phyloP scores from a whole-genome alignment of 2,113 vertebrate genomes.

The Argyrosomus japonicus region DNA sequence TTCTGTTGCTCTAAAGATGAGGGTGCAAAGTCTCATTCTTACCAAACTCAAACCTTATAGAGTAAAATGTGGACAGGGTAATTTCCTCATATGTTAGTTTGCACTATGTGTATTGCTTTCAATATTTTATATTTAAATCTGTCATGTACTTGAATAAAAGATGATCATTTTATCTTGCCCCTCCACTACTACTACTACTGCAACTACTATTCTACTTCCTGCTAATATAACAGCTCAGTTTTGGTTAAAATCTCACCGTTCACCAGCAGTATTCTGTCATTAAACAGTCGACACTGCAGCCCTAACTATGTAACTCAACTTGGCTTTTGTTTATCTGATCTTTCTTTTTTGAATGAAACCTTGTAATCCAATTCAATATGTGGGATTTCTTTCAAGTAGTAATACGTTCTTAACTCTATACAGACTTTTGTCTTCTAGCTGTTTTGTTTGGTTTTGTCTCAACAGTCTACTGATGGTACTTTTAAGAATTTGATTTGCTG shows the following conservation, averaged over 20 bases:
- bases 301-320: constrained; percentile 21
- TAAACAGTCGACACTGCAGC: constrained; percentile 10
- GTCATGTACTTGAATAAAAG: constrained; percentile 57
- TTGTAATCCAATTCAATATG: constrained; percentile 18
- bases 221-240: constrained; percentile 4
- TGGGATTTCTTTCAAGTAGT: constrained; percentile 19
- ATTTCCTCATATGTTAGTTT: constrained; percentile 73
- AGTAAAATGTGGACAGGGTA: constrained; percentile 57
- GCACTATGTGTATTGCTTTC: constrained; percentile 75
- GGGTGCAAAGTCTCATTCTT: constrained; percentile 11
- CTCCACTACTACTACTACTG: constrained; percentile 13
- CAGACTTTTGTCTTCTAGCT: constrained; percentile 4
- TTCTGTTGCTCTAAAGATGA: constrained; percentile 27
- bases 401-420: constrained; percentile 3
- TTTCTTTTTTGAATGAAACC: constrained; percentile 17
- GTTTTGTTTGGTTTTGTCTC: constrained; percentile 36
- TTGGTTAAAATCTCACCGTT: constrained; percentile 72
- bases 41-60: constrained; percentile 19
- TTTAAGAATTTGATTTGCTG: constrained; percentile 76
- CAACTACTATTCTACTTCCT: not conserved
- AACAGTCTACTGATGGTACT: constrained; percentile 81
- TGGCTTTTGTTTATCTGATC: not conserved
- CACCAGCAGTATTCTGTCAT: constrained; percentile 71
- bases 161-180: constrained; percentile 41
- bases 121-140: constrained; percentile 63